phyloP scores from a whole-genome alignment of 2,113 vertebrate species.

The Poeciliopsis prolifica region DNA sequence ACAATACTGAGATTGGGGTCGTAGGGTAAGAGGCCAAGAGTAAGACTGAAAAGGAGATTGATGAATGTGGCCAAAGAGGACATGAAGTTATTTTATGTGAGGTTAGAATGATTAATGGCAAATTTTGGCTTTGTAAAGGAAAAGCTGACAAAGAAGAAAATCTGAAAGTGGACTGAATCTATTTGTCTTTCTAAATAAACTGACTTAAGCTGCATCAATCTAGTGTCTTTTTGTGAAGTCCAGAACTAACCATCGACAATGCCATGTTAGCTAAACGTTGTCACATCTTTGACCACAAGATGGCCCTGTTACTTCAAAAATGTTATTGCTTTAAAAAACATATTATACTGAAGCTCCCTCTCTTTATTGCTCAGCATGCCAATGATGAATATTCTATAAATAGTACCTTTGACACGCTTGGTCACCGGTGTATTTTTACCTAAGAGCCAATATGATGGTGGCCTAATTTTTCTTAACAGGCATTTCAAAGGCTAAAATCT shows the following conservation, averaged over 20 bases:
- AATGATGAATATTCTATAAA: conserved; percentile 1
- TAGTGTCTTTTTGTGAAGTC: background rate
- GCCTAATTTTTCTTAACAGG: background rate
- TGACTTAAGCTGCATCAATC: background rate
- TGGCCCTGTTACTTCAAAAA: conserved; percentile 60
- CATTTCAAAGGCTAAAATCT: background rate
- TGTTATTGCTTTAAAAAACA: background rate
- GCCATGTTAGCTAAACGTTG: background rate
- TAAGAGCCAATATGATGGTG: background rate
- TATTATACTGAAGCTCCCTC: background rate
- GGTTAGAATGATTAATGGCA: no score
- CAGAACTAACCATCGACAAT: background rate
- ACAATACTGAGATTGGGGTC: no score
- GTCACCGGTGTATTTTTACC: background rate
- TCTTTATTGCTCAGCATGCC: background rate
- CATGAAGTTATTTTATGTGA: no score
- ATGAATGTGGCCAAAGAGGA: no score
- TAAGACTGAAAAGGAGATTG: no score
- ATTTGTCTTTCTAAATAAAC: no score
- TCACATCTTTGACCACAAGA: conserved; percentile 52
- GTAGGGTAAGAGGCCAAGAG: no score
- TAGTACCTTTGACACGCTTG: background rate
- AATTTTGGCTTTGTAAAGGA: no score
- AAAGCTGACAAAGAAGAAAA: no score
- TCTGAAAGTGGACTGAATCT: no score